Evolutionary conservation across 2,113 vertebrate genomes (phyloP), one percentile per base, ranked within the genome.

Genomic region (Melanerpes formicivorus): DNA sequence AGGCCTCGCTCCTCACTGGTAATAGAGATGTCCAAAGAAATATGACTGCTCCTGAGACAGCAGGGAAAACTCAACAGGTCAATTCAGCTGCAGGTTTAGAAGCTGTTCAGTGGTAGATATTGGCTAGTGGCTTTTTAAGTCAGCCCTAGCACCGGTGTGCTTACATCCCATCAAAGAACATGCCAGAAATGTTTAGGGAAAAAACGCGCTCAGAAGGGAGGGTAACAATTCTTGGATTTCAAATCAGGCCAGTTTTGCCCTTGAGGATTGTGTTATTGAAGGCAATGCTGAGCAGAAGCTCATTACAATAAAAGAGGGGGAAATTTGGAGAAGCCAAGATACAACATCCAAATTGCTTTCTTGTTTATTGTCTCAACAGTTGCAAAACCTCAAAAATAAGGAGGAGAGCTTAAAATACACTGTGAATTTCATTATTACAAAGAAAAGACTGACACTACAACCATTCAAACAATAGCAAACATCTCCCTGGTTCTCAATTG

Each of bases 101-200:
- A 62, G 8, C 14, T 25, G 2, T 2, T 40, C 56, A 17, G 46
- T 14, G 11, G 32, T n/a, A 60, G 69, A 19, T 42, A 48, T 5
- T 79, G 66, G 12, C 44, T 73, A 32, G 23, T 12, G 78, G 23
- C 15, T 74, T 59, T 32, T 14, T 13, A 11, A 14, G 22, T 13
- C 27, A 48, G 56, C 72, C 29, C 14, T 1, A 34, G 40, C 2
- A 0, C 23, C 64, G 62, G 42, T 18, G 46, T 30, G 32, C 54
- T 11, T 11, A 26, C 14, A 37, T 0, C 34, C 70, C 76, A 64
- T 59, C 71, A 26, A 27, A 60, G 65, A 48, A 8, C 18, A 14
- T 0, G 0, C 5, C 34, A 21, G n/a, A 44, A 54, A 5, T 17
- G 21, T 6, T 32, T 0, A 14, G 50, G 64, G 52, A 26, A 1